Evolutionary conservation across 2,113 vertebrate genomes (phyloP).

Genomic region (Erythrocercus mccallii): DNA sequence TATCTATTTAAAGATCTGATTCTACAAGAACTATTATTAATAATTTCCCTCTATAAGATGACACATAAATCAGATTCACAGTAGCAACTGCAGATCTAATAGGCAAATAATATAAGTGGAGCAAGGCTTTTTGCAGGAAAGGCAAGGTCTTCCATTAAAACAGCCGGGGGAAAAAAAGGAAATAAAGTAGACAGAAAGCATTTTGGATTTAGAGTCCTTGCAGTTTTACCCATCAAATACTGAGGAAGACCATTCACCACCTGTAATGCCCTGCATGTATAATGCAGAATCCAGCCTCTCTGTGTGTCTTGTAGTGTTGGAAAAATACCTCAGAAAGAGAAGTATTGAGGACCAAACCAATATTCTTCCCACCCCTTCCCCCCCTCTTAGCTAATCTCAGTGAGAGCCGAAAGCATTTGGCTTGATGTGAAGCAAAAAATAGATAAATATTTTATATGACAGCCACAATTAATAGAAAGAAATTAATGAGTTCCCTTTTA

Average conservation of each 20-base stretch:
- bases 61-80: not conserved
- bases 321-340: not conserved
- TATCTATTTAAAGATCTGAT: slow-evolving; percentile 21
- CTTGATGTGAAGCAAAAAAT: not conserved
- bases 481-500: slow-evolving; percentile 29
- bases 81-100: not conserved
- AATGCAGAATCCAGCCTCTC: not conserved
- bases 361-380: not conserved
- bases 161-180: not conserved
- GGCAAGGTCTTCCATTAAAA: not conserved
- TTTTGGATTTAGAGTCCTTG: not conserved
- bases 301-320: not conserved
- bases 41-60: not conserved
- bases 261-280: not conserved
- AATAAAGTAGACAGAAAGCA: not conserved
- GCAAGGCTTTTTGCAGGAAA: not conserved
- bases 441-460: not conserved
- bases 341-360: not conserved
- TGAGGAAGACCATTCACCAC: not conserved
- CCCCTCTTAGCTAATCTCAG: not conserved
- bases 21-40: not conserved
- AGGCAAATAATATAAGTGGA: not conserved
- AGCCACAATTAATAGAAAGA: slow-evolving; percentile 32
- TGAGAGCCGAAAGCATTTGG: not conserved
- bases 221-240: not conserved